phyloP scores from a whole-genome alignment of 1,140 invertebrate genomes.

The Stegodyphus dumicola region DNA sequence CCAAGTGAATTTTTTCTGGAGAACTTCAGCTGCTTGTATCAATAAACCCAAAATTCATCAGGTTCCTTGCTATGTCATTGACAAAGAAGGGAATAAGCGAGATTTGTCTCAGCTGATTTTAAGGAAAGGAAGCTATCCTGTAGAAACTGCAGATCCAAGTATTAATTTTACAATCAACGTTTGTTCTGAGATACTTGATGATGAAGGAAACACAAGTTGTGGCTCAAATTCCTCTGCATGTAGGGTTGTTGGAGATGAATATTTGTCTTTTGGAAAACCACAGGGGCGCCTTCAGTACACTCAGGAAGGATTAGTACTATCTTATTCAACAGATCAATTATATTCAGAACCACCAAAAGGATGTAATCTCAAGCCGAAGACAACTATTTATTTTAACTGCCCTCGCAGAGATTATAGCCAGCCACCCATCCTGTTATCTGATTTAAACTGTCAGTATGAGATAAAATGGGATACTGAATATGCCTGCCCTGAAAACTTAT shows the following conservation, averaged over 20 bases:
- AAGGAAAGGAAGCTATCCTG: slow-evolving; percentile 37
- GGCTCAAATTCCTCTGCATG: slow-evolving; percentile 30
- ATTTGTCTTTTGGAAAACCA: slow-evolving; percentile 4
- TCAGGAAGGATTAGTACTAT: slow-evolving; percentile 27
- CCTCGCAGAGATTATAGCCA: slow-evolving; percentile 36
- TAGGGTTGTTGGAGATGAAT: slow-evolving; percentile 17
- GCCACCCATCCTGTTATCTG: slow-evolving; percentile 55
- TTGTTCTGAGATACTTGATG: slow-evolving; percentile 38
- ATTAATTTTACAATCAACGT: slow-evolving; percentile 61
- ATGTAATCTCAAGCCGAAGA: slow-evolving; percentile 29
- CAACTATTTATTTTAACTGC: slow-evolving; percentile 59
- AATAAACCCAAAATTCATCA: slow-evolving; percentile 30
- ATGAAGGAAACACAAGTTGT: slow-evolving; percentile 3
- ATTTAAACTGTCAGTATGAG: slow-evolving; percentile 62
- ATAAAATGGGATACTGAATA: slow-evolving; percentile 64
- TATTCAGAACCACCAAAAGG: background rate
- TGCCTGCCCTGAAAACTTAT: slow-evolving; percentile 60
- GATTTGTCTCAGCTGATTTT: slow-evolving; percentile 57
- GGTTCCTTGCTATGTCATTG: slow-evolving; percentile 59
- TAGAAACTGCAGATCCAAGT: slow-evolving; percentile 16
- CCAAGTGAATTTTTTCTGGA: slow-evolving; percentile 53
- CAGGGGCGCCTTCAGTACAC: background rate
- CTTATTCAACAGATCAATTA: slow-evolving; percentile 3
- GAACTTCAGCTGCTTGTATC: slow-evolving; percentile 56
- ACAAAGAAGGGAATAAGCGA: slow-evolving; percentile 45